Conservation (phyloP, 2,888 invertebrate species). For the Tineola bisselliella region DNA sequence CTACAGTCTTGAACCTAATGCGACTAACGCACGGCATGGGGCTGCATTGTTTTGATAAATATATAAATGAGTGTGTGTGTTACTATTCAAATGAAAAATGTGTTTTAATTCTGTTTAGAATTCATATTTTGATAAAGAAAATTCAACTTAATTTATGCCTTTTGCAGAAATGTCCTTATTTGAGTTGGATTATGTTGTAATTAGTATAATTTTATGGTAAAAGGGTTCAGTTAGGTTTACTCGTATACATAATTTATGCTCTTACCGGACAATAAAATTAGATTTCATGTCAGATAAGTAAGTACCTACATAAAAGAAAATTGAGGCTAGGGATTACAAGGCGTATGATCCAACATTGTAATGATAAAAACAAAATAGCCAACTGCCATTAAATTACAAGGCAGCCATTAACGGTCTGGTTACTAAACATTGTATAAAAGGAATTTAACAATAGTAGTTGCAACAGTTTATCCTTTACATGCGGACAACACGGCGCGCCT, state of each 20-base stretch:
- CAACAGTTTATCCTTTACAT: conserved; percentile 29
- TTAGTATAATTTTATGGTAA: conserved; percentile 7
- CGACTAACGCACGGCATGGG: conserved; percentile 62
- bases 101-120: not conserved
- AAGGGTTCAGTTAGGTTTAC: conserved; percentile 3
- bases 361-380: not conserved
- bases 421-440: conserved; percentile 9
- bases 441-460: conserved; percentile 20
- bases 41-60: conserved; percentile 30
- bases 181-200: conserved; percentile 6
- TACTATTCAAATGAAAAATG: conserved; percentile 2
- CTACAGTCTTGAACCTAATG: conserved; percentile 55
- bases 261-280: conserved; percentile 2
- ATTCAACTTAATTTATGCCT: not conserved
- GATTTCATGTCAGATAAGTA: conserved; percentile 5
- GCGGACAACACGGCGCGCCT: conserved; percentile 20
- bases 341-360: conserved; percentile 4
- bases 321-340: not conserved
- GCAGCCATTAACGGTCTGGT: conserved; percentile 9
- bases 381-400: conserved; percentile 11
- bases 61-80: not conserved
- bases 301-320: conserved; percentile 5
- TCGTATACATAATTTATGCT: conserved; percentile 9
- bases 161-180: conserved; percentile 3
- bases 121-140: not conserved